phyloP scores from a whole-genome alignment of 2,888 invertebrate species.

The Mechanitis messenoides region DNA sequence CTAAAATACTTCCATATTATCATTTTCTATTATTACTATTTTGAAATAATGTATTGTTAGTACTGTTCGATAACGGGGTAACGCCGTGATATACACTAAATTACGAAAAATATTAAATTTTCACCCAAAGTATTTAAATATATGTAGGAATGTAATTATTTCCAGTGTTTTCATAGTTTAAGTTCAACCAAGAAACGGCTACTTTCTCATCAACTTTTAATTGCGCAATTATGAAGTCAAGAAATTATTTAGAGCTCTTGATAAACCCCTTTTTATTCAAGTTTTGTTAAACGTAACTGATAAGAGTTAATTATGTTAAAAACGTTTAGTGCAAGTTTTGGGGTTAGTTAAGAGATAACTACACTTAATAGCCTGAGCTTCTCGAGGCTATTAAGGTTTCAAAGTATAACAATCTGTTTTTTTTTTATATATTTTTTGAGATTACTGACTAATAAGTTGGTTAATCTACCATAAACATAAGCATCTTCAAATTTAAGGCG shows the following conservation, averaged over 20 bases:
- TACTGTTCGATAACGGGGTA: too few species aligned
- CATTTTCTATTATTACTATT: too few species aligned
- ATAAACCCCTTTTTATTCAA: slow-evolving; percentile 1
- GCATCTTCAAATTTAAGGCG: too few species aligned
- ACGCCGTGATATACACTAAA: not conserved
- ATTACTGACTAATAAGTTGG: too few species aligned
- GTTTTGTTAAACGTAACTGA: not conserved
- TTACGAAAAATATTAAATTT: not conserved
- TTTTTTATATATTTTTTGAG: too few species aligned
- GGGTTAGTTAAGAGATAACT: not conserved
- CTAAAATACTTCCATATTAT: too few species aligned
- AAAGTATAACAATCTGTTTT: too few species aligned
- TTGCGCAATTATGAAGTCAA: slow-evolving; percentile 2
- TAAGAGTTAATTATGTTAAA: not conserved
- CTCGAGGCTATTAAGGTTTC: too few species aligned
- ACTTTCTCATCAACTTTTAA: not conserved
- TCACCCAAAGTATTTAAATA: not conserved
- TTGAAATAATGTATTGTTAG: too few species aligned
- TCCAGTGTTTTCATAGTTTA: not conserved
- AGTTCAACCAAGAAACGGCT: not conserved
- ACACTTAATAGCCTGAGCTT: not conserved
- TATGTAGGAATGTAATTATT: not conserved
- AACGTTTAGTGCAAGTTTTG: not conserved
- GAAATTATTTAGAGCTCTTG: slow-evolving; percentile 1
- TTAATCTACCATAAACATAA: too few species aligned